Conservation (phyloP, 2,797 vertebrate genomes). For the Sarcophilus harrisii region DNA sequence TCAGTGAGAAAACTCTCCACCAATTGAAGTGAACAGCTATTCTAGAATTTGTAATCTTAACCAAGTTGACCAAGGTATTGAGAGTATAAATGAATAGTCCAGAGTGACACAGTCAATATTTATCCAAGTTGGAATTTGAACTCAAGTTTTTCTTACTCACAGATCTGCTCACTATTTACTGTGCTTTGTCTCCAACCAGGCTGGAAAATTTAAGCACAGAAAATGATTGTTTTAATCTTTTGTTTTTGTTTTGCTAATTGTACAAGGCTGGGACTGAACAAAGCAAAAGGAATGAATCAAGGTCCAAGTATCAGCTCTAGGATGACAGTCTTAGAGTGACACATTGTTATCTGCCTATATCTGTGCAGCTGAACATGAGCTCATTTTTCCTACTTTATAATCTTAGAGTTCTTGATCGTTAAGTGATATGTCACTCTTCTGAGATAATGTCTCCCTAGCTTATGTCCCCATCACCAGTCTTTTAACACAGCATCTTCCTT, state of each 20-base stretch:
- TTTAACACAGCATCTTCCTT: constrained; percentile 60
- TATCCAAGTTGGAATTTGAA: background rate
- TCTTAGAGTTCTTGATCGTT: background rate
- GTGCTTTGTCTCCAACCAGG: background rate
- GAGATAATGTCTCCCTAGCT: background rate
- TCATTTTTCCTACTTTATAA: background rate
- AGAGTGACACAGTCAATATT: background rate
- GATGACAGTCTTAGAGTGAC: background rate
- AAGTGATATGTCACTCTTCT: background rate
- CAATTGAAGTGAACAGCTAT: background rate
- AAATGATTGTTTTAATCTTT: background rate
- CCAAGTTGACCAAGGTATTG: background rate
- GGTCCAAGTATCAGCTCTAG: background rate
- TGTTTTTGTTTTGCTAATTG: background rate
- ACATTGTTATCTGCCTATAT: background rate
- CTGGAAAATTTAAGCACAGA: background rate
- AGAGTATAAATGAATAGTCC: background rate
- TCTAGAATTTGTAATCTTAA: background rate
- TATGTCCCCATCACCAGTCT: constrained; percentile 14
- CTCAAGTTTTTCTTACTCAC: background rate
- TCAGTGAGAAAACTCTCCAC: background rate
- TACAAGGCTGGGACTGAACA: background rate
- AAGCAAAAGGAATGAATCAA: background rate
- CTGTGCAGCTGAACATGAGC: background rate
- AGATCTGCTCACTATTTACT: background rate